Evolutionary conservation across 2,888 invertebrate species (phyloP), one percentile per base, ranked within the genome.

Genomic region (Athalia rosae): DNA sequence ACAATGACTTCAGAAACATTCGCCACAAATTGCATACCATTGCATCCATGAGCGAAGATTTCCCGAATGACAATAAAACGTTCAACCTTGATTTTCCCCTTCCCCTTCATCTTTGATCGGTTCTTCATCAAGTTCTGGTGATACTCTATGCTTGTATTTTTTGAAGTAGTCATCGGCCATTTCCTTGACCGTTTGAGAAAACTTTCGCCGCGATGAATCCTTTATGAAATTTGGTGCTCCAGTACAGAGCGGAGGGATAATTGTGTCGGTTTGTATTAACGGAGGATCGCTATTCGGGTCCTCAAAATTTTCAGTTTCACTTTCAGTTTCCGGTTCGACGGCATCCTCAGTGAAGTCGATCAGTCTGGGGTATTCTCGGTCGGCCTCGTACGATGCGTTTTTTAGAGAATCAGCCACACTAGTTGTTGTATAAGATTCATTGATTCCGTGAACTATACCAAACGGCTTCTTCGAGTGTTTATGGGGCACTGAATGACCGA

Each of bases 301-400:
- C 6, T 64, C 58, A 9, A 63, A 50, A 5, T n/a, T n/a, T n/a
- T 59, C 53, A 11, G 62, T 48, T 11, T 7, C n/a, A 28, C 41
- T 48, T 8, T 43, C 69, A 45, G 43, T 28, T 59, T n/a, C n/a
- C 50, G 43, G 53, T 50, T 66, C 62, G 4, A 58, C 61, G 71
- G 64, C 76, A 47, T 78, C 79, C n/a, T 78, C 80, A 8, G 76
- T 77, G 9, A 87, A 86, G 71, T 87, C 86, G 3, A 87, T 73
- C 0, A 81, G 79, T 63, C 77, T 82, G 0, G 87, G 87, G 81
- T 87, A 87, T 69, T 83, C 82, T 53, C 43, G 15, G 7, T 62
- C 41, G n/a, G 7, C 11, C 13, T 47, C 11, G 4, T 41, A 48
- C 74, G 28, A 3, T 59, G 6, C 41, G 11, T 8, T 61, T 41